Conservation (phyloP, 2,888 invertebrate species). For the Elysia crispata region DNA sequence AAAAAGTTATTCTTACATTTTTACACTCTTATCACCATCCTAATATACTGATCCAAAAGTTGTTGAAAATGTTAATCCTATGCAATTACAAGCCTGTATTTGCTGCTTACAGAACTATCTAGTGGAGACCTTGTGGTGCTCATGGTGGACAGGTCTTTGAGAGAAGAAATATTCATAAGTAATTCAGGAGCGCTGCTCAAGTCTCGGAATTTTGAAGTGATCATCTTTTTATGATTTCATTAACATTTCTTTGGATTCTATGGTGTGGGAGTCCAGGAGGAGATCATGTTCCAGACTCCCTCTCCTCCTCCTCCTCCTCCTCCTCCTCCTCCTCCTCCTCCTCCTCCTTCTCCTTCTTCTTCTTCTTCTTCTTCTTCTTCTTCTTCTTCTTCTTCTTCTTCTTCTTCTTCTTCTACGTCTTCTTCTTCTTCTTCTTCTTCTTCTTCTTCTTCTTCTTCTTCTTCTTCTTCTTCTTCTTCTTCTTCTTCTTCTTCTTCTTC, state of each 20-base stretch:
- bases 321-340: background rate
- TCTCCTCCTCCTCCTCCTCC: background rate
- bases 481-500: background rate
- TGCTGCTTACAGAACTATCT: too few relatives aligned
- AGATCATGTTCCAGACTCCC: too few relatives aligned
- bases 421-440: conserved; percentile 7
- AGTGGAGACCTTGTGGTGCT: too few relatives aligned
- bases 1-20: too few relatives aligned
- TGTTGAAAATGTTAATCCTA: too few relatives aligned
- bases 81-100: too few relatives aligned
- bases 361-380: background rate
- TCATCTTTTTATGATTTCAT: background rate
- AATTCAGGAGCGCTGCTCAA: background rate
- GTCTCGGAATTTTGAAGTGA: background rate
- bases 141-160: too few relatives aligned
- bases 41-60: too few relatives aligned
- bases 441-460: background rate
- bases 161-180: too few relatives aligned
- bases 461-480: conserved; percentile 17
- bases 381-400: background rate
- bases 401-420: background rate
- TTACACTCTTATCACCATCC: too few relatives aligned
- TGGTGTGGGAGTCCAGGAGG: too few relatives aligned
- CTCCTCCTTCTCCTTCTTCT: background rate
- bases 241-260: too few relatives aligned